Percentiles rank a stretch among this genome's conserved stretches.
These are phyloP conservation scores for Xerus inauris DNA, from an alignment of 2,113 vertebrate species.

Conservation along the genomic window DNA sequence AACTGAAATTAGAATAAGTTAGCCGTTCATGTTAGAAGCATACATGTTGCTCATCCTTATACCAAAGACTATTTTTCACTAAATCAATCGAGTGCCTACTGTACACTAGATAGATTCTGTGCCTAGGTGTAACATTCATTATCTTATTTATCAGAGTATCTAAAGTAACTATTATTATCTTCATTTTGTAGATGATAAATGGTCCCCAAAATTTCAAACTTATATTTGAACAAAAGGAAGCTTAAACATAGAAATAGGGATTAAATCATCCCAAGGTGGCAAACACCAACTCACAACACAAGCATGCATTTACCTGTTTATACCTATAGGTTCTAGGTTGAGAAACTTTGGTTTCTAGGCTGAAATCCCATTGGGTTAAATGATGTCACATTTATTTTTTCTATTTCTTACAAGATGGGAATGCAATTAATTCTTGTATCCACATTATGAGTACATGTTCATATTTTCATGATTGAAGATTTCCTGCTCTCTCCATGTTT, in stretches of 20 bases:
- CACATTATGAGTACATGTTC: not conserved
- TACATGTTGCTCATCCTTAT: not conserved
- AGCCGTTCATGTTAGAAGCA: not conserved
- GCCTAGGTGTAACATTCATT: not conserved
- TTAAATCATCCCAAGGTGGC: not conserved
- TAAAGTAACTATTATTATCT: not conserved
- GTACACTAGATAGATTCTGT: not conserved
- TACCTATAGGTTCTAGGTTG: not conserved
- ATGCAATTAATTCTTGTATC: not conserved
- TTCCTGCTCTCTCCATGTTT: not conserved
- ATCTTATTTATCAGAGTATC: not conserved
- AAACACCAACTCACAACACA: not conserved
- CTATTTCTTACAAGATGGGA: not conserved
- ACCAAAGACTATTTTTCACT: rapidly evolving
- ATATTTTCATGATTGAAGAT: not conserved
- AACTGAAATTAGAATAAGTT: not conserved
- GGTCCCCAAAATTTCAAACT: not conserved
- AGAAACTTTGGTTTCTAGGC: not conserved
- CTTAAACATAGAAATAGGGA: not conserved
- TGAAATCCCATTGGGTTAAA: not conserved
- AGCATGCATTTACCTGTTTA: not conserved
- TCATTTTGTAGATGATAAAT: not conserved
- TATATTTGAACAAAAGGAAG: not conserved
- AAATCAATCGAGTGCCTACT: not conserved
- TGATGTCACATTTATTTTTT: not conserved